Evolutionary conservation across 2,888 invertebrate species (phyloP), one percentile per base, ranked within the genome.

Genomic region (Cerceris ruficornis): DNA sequence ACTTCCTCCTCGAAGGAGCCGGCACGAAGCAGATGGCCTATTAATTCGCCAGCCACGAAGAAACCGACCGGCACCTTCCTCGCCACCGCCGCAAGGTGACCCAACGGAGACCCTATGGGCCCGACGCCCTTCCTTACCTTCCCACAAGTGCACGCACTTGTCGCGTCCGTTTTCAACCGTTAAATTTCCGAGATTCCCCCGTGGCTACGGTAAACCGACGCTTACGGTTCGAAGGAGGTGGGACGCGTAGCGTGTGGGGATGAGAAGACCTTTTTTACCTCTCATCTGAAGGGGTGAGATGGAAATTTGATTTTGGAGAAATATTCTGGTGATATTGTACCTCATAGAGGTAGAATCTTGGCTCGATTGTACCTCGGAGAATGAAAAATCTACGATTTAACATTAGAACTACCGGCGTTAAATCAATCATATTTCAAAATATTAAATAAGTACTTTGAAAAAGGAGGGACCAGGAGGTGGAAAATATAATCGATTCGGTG

Each of bases 1-100:
- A 91, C 91, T 92, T 92, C 92, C 92, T 91, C 86, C 92, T 91
- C 86, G 86, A 89, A 86, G 87, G 72, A 84, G 83, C 68, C 77
- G 65, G 71, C 71, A 79, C 81, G 82, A 84, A 88, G 88, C 92
- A 92, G 91, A 91, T 92, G 92, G 92, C 88, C 91, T 90, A 90
- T 92, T 92, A 92, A 91, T 91, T 91, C 90, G 86, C 85, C 62
- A 83, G 75, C 82, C 85, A 81, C 77, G 83, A 81, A 83, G 77
- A 46, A 82, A 82, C 79, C 72, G 58, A 11, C 69, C 65, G 39
- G 9, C 59, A 57, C 72, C 73, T 79, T 73, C 75, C 65, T 70
- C 82, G 68, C 69, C 57, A 42, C 14, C 62, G 46, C 62, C 60
- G 66, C 81, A 73, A 72, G 46, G 41, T 69, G 60, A 57, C 14